These are phyloP conservation scores for Aphelocoma californica DNA, from an alignment of 2,797 vertebrate species.

Conservation along the genomic window DNA sequence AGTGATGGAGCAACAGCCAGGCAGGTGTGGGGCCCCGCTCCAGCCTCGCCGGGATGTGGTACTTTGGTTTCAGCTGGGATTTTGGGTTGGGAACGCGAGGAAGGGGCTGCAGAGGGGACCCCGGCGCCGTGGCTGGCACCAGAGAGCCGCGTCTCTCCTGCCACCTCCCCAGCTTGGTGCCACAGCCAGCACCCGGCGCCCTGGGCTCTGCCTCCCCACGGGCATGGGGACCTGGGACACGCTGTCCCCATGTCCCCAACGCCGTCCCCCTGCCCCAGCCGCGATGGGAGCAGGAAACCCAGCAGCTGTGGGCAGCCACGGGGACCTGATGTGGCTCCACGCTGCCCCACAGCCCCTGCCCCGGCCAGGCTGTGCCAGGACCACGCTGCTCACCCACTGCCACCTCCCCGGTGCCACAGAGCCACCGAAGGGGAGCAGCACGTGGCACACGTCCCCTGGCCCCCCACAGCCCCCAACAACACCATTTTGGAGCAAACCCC, in stretches of 20 bases:
- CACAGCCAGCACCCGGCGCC: neutral
- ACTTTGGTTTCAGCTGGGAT: conserved; percentile 55
- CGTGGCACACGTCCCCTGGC: rapidly evolving
- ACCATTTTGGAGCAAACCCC: neutral
- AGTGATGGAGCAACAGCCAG: neutral
- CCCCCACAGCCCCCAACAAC: rapidly evolving
- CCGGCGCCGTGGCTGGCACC: neutral
- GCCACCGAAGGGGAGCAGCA: neutral
- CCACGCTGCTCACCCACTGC: rapidly evolving
- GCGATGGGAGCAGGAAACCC: rapidly evolving
- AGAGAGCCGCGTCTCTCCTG: neutral
- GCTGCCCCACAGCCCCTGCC: neutral
- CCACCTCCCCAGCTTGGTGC: neutral
- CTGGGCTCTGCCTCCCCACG: neutral
- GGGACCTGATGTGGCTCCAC: rapidly evolving
- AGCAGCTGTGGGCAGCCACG: neutral
- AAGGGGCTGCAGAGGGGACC: neutral
- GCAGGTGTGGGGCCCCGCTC: neutral
- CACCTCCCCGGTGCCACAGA: neutral
- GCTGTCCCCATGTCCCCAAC: neutral
- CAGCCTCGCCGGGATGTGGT: neutral
- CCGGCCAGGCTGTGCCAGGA: neutral
- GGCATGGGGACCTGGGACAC: neutral
- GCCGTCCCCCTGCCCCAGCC: neutral
- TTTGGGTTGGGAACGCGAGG: neutral